Conservation (phyloP, 2,888 invertebrate species). For the Patella caerulea region DNA sequence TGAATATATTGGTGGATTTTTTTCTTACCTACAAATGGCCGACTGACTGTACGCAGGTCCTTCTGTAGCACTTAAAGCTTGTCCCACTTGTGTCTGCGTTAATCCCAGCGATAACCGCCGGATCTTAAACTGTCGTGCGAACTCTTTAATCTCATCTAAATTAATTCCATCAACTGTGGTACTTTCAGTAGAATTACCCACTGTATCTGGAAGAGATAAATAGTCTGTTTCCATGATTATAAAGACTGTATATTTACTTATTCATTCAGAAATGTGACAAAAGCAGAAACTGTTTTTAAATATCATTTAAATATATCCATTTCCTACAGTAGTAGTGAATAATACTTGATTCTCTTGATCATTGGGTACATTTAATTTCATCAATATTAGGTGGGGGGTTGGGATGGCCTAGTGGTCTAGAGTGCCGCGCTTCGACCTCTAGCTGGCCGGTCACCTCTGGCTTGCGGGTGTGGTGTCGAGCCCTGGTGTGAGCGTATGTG, state of each 20-base stretch:
- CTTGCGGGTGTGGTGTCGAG: no score
- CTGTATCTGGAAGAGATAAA: constrained; percentile 62
- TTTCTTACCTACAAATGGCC: constrained; percentile 95
- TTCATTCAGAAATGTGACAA: no score
- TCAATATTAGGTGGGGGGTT: no score
- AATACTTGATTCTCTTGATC: no score
- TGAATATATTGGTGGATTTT: neutral
- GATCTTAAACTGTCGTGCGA: constrained; percentile 96
- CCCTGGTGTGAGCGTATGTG: no score
- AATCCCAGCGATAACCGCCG: constrained; percentile 92
- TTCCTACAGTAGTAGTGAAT: no score
- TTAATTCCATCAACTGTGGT: constrained; percentile 97
- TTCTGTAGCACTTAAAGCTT: constrained; percentile 94
- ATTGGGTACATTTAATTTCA: no score
- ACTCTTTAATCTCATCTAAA: constrained; percentile 97
- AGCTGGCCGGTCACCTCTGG: no score
- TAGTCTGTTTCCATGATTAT: neutral
- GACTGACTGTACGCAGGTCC: constrained; percentile 99
- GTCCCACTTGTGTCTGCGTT: constrained; percentile 90
- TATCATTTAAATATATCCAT: no score
- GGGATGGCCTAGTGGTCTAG: no score
- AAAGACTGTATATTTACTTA: neutral
- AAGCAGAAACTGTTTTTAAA: no score
- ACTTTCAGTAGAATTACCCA: constrained; percentile 92
- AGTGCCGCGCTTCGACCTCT: no score